These are phyloP conservation scores for Zoanthus gigantus DNA, from an alignment of 92 coral and sea anemone species.

Conservation along the genomic window DNA sequence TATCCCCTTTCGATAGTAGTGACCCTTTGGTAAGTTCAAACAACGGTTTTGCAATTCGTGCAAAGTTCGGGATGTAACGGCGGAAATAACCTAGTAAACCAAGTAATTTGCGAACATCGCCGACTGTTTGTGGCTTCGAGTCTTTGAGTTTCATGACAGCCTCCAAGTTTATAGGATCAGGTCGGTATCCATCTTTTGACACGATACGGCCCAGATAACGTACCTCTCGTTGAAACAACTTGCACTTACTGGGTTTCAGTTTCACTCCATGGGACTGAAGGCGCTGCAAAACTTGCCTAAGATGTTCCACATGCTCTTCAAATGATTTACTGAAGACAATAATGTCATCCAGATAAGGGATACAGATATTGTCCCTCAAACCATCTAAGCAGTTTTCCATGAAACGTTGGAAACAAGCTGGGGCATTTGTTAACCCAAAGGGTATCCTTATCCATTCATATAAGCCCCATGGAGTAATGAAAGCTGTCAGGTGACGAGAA, in stretches of 20 bases:
- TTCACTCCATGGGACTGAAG: constrained; percentile 53
- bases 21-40: constrained; percentile 34
- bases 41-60: constrained; percentile 40
- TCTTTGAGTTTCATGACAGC: constrained; percentile 57
- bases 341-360: too few relatives aligned
- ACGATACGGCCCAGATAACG: constrained; percentile 72
- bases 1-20: neutral
- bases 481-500: constrained; percentile 68
- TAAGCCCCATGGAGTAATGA: constrained; percentile 19
- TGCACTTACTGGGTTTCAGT: constrained; percentile 72
- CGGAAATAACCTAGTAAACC: constrained; percentile 62
- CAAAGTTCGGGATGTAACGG: constrained; percentile 65
- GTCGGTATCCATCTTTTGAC: constrained; percentile 67
- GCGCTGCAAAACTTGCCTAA: constrained; percentile 57
- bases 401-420: constrained; percentile 73
- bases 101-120: constrained; percentile 59
- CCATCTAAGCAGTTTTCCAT: constrained; percentile 75
- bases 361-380: constrained; percentile 65
- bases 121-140: constrained; percentile 67
- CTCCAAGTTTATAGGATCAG: constrained; percentile 62
- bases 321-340: constrained; percentile 53
- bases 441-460: constrained; percentile 77
- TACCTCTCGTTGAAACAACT: constrained; percentile 66
- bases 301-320: constrained; percentile 64
- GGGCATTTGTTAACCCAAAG: constrained; percentile 75